Base-by-base conservation (phyloP, 2,113 vertebrate genomes). In the pig (Sus scrofa) region DNA sequence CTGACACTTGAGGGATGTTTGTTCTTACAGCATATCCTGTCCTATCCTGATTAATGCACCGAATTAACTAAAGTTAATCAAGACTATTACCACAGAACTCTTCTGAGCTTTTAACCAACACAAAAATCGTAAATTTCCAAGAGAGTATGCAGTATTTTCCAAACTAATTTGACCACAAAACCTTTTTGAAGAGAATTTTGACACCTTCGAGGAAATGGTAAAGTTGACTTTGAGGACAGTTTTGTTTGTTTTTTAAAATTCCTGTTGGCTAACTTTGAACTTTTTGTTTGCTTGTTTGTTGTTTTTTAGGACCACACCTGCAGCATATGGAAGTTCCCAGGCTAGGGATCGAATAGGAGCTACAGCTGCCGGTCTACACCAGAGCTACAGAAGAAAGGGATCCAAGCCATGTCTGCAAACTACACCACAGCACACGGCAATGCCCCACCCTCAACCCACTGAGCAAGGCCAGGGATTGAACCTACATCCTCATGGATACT, bases 21-120 rank as follows among this genome's bases (percentile, higher is more conserved):
- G 68, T 75, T 89, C 90, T 70, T 67, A 74, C 27, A 94, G 54
- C n/a, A 88, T 81, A 65, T 71, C 27, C 71, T 90, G 27, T 74
- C 67, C 22, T 70, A 52, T 70, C 34, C 58, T 86, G 68, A 94
- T 81, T 37, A 56, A 95, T 34, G 34, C 39, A 68, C n/a, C 10
- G 30, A 34, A 90, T 84, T 63, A 74, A 77, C 12, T 37, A 94
- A 90, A 96, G 37, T n/a, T 92, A 74, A 82, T 86, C 44, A 89
- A 82, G 34, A 75, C 30, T 70, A 70, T 90, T 71, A 92, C 16
- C 52, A 83, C 37, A 92, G 56, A 83, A 88, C 60, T 93, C 30
- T 67, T 86, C 50, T 88, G 56, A 88, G 52, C 14, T 74, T 91
- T 96, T 93, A 83, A 77, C 15, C 52, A 50, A 79, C 73, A 79